Base-by-base conservation (phyloP, 2,888 invertebrate species). In the Malthinus flaveolus region DNA sequence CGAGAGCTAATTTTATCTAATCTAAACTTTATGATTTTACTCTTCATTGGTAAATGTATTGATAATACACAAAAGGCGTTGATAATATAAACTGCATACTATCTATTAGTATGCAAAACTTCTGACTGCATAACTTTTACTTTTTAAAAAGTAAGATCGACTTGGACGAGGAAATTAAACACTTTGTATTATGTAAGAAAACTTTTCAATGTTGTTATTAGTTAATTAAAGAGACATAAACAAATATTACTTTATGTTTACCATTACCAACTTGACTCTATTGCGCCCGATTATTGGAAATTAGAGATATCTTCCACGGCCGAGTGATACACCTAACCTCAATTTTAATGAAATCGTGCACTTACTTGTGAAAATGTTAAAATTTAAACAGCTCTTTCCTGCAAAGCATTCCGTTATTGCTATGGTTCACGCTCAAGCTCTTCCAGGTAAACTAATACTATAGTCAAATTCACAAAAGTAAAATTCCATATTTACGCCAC, bases 341-440 rank as follows among this genome's bases (percentile, higher is more conserved):
- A 49, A 35, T 33, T 59, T 49, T 37, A 36, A 12, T 9, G 32
- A 52, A 32, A 45, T 44, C 52, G 45, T n/a, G 35, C 37, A 15
- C 8, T 49, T 46, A 50, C 32, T 39, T 33, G 10, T 1, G 32
- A 56, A 60, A 47, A 69, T 68, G 68, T 46, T 51, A 7, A 60
- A 53, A 47, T 83, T 83, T 66, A 50, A 71, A 9, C 70, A 75
- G 55, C 46, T 82, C 44, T 84, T 84, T 66, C 72, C 71, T 1
- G 75, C 77, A 47, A 72, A 73, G 49, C 82, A 81, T 70, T 81
- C 82, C 57, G 74, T 88, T 33, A 85, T 90, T 68, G 89, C 88
- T 51, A 90, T 90, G 89, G 81, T 90, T 52, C 90, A 90, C 72
- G 80, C 88, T 1, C 80, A 79, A 66, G 85, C 88, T 42, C 76